Percentiles rank a stretch among this genome's conserved stretches.
These are phyloP conservation scores for Spatula clypeata DNA, from an alignment of 2,797 vertebrate genomes.

Conservation along the genomic window DNA sequence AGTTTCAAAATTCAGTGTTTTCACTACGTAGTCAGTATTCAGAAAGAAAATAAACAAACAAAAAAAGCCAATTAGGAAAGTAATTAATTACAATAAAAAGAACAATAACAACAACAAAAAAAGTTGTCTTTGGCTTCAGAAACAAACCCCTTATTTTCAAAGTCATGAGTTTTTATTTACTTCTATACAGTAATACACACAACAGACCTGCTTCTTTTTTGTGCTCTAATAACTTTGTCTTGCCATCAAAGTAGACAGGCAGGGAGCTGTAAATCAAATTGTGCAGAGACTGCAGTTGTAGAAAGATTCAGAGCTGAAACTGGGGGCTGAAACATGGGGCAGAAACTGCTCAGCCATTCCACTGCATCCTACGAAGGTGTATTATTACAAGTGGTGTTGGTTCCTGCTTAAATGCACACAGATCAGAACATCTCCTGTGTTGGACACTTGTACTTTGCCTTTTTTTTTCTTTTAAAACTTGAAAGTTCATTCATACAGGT, in stretches of 20 bases:
- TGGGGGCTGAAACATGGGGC: background rate
- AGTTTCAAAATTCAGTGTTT: background rate
- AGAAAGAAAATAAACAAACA: background rate
- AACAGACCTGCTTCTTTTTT: background rate
- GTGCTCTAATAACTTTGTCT: conserved; percentile 14
- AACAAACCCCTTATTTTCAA: background rate
- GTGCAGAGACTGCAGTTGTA: background rate
- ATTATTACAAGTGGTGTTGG: background rate
- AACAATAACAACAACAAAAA: background rate
- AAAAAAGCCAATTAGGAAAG: background rate
- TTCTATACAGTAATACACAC: background rate
- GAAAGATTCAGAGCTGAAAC: background rate
- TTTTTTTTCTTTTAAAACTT: background rate
- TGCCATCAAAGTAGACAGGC: background rate
- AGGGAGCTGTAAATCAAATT: background rate
- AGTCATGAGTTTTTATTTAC: conserved; percentile 63
- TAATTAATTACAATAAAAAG: background rate
- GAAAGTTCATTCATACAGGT: background rate
- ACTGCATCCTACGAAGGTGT: background rate
- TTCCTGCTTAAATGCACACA: background rate
- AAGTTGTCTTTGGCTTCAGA: background rate
- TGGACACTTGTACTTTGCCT: background rate
- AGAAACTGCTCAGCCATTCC: background rate
- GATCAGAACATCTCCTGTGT: background rate
- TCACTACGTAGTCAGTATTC: conserved; percentile 2